Percentiles rank a stretch among this genome's conserved stretches.
These are phyloP conservation scores for Perca schrenkii DNA, from an alignment of 2,113 vertebrate genomes.

Conservation along the genomic window DNA sequence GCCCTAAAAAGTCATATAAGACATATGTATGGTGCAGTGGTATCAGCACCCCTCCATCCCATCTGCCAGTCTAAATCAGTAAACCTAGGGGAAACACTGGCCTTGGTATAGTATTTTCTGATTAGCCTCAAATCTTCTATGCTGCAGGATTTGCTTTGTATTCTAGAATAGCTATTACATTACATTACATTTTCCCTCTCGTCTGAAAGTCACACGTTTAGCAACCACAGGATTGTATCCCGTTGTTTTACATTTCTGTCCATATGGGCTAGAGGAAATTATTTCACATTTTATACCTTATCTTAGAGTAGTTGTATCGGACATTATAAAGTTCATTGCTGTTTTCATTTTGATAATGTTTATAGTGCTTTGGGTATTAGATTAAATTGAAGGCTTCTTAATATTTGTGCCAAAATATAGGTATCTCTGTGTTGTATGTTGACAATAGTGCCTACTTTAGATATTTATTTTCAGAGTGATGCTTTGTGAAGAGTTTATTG, in stretches of 20 bases:
- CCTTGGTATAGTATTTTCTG: neutral
- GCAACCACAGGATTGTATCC: neutral
- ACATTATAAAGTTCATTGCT: neutral
- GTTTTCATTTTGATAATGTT: conserved; percentile 2
- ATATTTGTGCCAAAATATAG: neutral
- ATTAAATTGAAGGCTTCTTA: neutral
- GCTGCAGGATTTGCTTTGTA: neutral
- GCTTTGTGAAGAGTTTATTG: neutral
- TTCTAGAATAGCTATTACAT: neutral
- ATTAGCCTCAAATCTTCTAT: neutral
- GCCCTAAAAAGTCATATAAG: too few relatives aligned
- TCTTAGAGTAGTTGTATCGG: neutral
- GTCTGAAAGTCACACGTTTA: neutral
- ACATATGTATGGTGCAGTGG: too few relatives aligned
- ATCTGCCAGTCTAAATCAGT: too few relatives aligned
- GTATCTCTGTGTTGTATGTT: neutral
- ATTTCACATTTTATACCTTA: neutral
- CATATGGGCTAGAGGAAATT: neutral
- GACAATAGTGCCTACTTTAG: neutral
- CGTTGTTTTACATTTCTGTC: neutral
- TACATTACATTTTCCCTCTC: neutral
- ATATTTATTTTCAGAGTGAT: neutral
- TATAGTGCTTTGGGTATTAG: neutral
- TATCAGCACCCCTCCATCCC: too few relatives aligned
- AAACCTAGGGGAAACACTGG: too few relatives aligned